Evolutionary conservation across 2,797 vertebrate genomes (phyloP).

Genomic region (Vespertilio murinus): DNA sequence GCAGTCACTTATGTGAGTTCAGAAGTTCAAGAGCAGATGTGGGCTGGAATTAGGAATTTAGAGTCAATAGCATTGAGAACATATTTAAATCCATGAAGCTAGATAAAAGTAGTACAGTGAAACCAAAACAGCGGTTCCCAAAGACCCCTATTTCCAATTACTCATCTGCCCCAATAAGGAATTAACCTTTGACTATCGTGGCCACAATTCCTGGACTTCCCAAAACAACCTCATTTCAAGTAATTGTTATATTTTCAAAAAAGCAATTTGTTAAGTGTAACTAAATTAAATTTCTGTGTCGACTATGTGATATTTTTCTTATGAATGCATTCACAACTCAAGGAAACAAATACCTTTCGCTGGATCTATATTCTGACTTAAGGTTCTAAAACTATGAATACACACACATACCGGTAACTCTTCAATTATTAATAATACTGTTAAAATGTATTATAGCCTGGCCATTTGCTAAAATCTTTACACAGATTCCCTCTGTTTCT

Average conservation of each 20-base stretch:
- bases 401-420: neutral
- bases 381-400: slow-evolving; percentile 45
- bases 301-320: slow-evolving; percentile 29
- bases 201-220: slow-evolving; percentile 20
- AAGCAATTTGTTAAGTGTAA: slow-evolving; percentile 43
- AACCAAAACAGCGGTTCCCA: slow-evolving; percentile 15
- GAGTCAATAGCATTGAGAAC: slow-evolving; percentile 21
- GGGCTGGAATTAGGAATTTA: slow-evolving; percentile 18
- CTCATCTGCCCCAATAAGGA: slow-evolving; percentile 2
- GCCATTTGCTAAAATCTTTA: neutral
- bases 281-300: slow-evolving; percentile 57
- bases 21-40: neutral
- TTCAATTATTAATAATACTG: slow-evolving; percentile 49
- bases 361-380: slow-evolving; percentile 36
- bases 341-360: slow-evolving; percentile 27
- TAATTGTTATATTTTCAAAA: slow-evolving; percentile 51
- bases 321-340: slow-evolving; percentile 46
- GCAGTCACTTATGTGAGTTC: neutral
- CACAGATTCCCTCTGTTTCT: neutral
- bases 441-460: neutral
- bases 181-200: slow-evolving; percentile 38
- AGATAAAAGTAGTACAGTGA: neutral
- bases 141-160: slow-evolving; percentile 33
- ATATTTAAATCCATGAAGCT: slow-evolving; percentile 27
- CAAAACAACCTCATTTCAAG: slow-evolving; percentile 54